Base-by-base conservation (phyloP, 92 coral and sea anemone species). In the Heteractis magnifica region DNA sequence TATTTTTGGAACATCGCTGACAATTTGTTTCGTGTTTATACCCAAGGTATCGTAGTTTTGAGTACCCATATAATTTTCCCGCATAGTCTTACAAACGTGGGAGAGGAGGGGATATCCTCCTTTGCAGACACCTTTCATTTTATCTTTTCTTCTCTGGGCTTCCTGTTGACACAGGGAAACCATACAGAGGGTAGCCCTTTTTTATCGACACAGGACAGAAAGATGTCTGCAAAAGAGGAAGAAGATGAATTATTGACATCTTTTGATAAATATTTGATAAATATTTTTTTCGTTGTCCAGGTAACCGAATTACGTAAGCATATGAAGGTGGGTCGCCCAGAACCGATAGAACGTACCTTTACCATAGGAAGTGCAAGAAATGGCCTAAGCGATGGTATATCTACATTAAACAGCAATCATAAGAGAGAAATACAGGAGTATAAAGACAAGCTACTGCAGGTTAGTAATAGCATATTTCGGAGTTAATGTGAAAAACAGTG, bases 21-120 rank as follows among this genome's bases (percentile, higher is more conserved):
- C 98, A 0, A 87, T 95, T 48, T 87, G 95, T 59, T 92, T 95
- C 34, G 95, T 94, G 60, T 94, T 95, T 71, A 85, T 94, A 74
- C 95, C 98, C 7, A 95, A 95, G 98, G 98, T 95, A 87, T n/a
- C 50, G 44, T 74, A 56, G 8, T 13, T 7, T 15, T 52, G 1
- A 20, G 21, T 7, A 68, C 9, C 3, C 11, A 16, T 2, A 16
- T 62, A 6, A 16, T 62, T 62, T 6, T 62, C 70, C 44, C 44
- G 44, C 44, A 34, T 34, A 34, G 44, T 34, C 44, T 34, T 34
- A 34, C 44, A 34, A 34, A 34, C 44, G 1, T 34, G 44, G 44
- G 3, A 34, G 3, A 2, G 2, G 44, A 34, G 44, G 44, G 44
- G 44, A 34, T 2, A 34, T 34, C 44, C 44, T 0, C 44, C 44